phyloP scores from a whole-genome alignment of 2,113 vertebrate genomes.

The Microcebus lehilahytsara region DNA sequence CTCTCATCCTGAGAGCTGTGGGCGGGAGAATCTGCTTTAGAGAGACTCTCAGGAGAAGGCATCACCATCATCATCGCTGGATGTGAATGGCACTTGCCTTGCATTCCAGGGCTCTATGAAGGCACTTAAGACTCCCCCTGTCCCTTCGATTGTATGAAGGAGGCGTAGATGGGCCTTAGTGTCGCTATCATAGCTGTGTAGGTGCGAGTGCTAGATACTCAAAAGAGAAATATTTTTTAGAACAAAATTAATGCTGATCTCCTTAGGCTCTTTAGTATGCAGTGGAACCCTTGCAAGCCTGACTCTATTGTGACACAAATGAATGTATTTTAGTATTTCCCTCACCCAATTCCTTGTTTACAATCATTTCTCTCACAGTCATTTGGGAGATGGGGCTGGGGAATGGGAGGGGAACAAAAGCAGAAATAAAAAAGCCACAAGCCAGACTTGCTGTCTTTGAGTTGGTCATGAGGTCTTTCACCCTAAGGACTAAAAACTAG shows the following conservation, averaged over 20 bases:
- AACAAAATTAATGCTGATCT: background rate
- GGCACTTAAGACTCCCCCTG: background rate
- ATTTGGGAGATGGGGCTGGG: background rate
- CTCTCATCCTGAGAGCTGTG: background rate
- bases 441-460: constrained; percentile 21
- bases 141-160: background rate
- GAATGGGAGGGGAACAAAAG: background rate
- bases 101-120: background rate
- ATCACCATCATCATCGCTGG: background rate
- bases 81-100: background rate
- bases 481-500: constrained; percentile 22
- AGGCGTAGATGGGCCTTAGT: background rate
- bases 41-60: background rate
- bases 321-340: background rate
- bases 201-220: background rate
- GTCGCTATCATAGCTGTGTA: background rate
- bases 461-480: background rate
- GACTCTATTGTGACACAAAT: background rate
- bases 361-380: background rate
- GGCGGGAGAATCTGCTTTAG: background rate
- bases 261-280: background rate
- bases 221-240: background rate
- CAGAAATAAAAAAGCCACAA: background rate
- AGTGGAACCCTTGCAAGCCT: background rate
- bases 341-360: background rate